These are phyloP conservation scores for Sebastes hubbsi DNA, from an alignment of 2,797 vertebrate genomes.

Conservation along the genomic window DNA sequence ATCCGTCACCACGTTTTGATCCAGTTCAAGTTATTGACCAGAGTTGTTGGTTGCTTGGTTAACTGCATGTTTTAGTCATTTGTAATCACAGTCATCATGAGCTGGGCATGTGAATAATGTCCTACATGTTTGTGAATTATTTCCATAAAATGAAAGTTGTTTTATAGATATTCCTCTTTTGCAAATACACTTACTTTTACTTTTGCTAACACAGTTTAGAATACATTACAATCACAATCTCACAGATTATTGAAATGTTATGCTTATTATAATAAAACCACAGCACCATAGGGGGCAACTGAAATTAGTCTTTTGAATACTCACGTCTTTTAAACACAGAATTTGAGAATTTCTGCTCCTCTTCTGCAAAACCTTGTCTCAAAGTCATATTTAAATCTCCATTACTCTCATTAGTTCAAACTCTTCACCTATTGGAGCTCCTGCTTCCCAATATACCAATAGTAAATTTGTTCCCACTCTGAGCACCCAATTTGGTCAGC, in stretches of 20 bases:
- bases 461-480: not conserved
- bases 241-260: not conserved
- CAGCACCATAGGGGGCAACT: not conserved
- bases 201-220: not conserved
- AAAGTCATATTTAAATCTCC: not conserved
- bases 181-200: not conserved
- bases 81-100: not conserved
- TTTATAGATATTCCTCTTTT: not conserved
- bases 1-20: constrained; percentile 22
- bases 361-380: not conserved
- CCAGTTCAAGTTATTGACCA: constrained; percentile 1
- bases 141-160: not conserved
- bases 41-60: not conserved
- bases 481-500: no score
- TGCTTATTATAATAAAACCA: not conserved
- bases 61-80: constrained; percentile 19
- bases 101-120: not conserved
- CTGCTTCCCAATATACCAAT: not conserved
- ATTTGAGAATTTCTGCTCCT: not conserved
- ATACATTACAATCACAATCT: not conserved
- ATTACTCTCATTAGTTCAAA: not conserved
- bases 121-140: not conserved
- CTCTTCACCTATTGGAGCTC: not conserved
- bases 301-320: not conserved
- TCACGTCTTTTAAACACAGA: no score